phyloP scores from a whole-genome alignment of 1,140 invertebrate species.

The Stratiolaelaps scimitus region DNA sequence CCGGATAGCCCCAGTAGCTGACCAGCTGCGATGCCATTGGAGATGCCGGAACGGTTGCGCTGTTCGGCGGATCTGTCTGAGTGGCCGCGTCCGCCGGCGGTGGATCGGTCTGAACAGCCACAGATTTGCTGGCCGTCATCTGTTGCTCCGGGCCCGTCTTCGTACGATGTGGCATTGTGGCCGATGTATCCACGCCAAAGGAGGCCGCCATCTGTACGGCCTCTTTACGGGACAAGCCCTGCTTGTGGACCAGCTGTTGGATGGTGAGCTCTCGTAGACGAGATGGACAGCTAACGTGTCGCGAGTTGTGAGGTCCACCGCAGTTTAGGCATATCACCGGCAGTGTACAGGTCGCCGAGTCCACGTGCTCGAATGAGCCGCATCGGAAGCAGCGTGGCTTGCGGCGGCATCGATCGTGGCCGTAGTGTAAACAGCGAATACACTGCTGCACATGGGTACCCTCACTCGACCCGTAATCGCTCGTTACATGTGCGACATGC shows the following conservation, averaged over 20 bases:
- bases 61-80: neutral
- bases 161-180: too few relatives aligned
- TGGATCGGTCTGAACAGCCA: slow-evolving; percentile 19
- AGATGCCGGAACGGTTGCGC: neutral
- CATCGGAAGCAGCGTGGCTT: slow-evolving; percentile 17
- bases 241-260: slow-evolving; percentile 26
- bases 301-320: slow-evolving; percentile 11
- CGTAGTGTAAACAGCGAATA: slow-evolving; percentile 23
- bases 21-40: neutral
- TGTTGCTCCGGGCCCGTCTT: too few relatives aligned
- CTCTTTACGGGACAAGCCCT: slow-evolving; percentile 17
- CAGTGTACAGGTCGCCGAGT: slow-evolving; percentile 1
- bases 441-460: slow-evolving; percentile 22
- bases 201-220: slow-evolving; percentile 27
- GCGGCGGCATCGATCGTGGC: slow-evolving; percentile 24
- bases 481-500: neutral
- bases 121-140: neutral
- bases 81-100: slow-evolving; percentile 23
- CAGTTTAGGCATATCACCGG: slow-evolving; percentile 15
- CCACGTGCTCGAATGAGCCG: slow-evolving; percentile 1
- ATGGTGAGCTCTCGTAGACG: slow-evolving; percentile 21
- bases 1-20: slow-evolving; percentile 14
- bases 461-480: slow-evolving; percentile 25
- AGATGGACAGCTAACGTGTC: slow-evolving; percentile 7
- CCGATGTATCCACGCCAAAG: slow-evolving; percentile 7